Base-by-base conservation (phyloP, 2,888 invertebrate genomes). In the Eupithecia dodoneata region DNA sequence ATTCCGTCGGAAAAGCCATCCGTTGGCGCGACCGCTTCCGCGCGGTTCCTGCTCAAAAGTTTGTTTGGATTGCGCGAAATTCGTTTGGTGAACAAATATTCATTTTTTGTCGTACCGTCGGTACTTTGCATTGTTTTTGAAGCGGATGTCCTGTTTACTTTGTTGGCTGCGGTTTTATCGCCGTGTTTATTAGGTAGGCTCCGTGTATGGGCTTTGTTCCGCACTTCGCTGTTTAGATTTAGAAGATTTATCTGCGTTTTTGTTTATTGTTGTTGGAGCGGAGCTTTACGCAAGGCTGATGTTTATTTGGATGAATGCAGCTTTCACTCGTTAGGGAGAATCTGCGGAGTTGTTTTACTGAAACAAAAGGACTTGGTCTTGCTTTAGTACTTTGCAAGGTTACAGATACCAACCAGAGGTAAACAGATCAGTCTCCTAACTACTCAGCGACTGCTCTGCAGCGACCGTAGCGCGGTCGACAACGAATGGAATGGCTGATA, bases 71-170 rank as follows among this genome's bases (percentile, higher is more conserved):
- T 86, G 86, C 83, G 84, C 87, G 84, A 89, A 91, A 89, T 91
- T 90, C 89, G 88, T 89, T 89, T 89, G 87, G 84, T 81, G 84
- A 87, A 87, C 87, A 88, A 89, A 90, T 90, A 89, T 88, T 87
- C 87, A 87, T 88, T 87, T 89, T 89, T 90, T 89, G 83, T 84
- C 84, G 84, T 85, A 82, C 83, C 79, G 74, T 83, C 86, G 82
- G 85, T 86, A 87, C 87, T 88, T 87, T 86, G 87, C 90, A 91
- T 90, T 91, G 91, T 91, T 91, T 91, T 88, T 84, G 85, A 87
- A 90, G 84, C 91, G 91, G 89, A 90, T 87, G 87, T 90, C 90
- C 90, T 90, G 90, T 88, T 87, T 88, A 88, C 87, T 88, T 89
- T 86, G 87, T 88, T 83, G 83, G 85, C 85, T 66, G 84, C 82